A percentile compares a stretch with the other conserved stretches of the same genome.
Conservation (phyloP, 2,113 vertebrate species). For the Chaenocephalus aceratus region DNA sequence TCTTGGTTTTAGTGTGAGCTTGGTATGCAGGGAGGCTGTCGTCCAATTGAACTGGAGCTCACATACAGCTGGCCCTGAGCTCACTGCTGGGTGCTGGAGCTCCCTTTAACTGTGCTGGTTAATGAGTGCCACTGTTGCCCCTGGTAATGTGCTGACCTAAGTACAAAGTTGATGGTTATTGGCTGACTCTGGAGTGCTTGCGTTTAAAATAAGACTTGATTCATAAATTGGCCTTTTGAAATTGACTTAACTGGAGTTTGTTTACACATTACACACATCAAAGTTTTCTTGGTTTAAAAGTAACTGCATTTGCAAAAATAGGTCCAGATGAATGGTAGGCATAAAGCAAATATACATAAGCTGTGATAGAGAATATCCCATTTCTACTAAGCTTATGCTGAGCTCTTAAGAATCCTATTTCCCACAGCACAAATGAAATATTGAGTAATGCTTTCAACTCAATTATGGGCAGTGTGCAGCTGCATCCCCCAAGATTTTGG, state of each 20-base stretch:
- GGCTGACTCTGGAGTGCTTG: slow-evolving; percentile 40
- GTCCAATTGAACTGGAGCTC: slow-evolving; percentile 42
- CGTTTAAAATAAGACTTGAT: slow-evolving; percentile 34
- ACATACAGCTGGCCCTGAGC: slow-evolving; percentile 53
- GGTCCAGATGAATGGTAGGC: slow-evolving; percentile 46
- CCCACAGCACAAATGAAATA: slow-evolving; percentile 70
- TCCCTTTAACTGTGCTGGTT: slow-evolving; percentile 51
- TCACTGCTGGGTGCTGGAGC: slow-evolving; percentile 42
- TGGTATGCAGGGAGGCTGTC: slow-evolving; percentile 36
- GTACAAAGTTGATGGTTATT: slow-evolving; percentile 64
- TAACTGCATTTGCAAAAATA: slow-evolving; percentile 37
- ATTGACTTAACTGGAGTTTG: slow-evolving; percentile 46
- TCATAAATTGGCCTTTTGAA: slow-evolving; percentile 52
- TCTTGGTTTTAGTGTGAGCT: slow-evolving; percentile 32
- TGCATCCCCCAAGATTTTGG: slow-evolving; percentile 46
- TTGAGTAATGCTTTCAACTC: slow-evolving; percentile 71
- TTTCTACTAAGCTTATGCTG: slow-evolving; percentile 57
- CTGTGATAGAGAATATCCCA: slow-evolving; percentile 49
- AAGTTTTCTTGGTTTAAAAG: slow-evolving; percentile 36
- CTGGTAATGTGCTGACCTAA: slow-evolving; percentile 47
- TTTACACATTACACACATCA: slow-evolving; percentile 58
- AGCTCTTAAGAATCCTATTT: slow-evolving; percentile 56
- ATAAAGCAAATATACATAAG: slow-evolving; percentile 54
- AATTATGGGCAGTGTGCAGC: slow-evolving; percentile 58
- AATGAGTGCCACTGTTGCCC: slow-evolving; percentile 50